Evolutionary conservation across 2,888 invertebrate species (phyloP), one percentile per base, ranked within the genome.

Genomic region (Euplexia lucipara): DNA sequence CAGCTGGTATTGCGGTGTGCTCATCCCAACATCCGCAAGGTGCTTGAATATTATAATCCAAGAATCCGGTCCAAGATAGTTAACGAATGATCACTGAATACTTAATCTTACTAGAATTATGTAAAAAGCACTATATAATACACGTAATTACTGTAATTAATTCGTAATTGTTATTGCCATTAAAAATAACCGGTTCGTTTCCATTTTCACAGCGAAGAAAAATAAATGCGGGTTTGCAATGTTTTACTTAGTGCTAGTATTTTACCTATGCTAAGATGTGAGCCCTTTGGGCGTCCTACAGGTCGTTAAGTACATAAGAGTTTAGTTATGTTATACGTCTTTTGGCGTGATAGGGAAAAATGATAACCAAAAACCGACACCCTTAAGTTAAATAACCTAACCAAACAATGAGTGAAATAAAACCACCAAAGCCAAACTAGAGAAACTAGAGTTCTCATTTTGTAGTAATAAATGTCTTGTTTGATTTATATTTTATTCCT

Each of bases 21-120:
- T 49, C 8, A 73, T 58, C 78, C 48, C 49, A 61, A 69, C 32
- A 39, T 45, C 35, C 22, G 65, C 72, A 71, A 78, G 70, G 75
- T 77, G 71, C 65, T 75, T 75, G 51, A 72, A n/a, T n/a, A n/a
- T n/a, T n/a, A 77, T 70, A 65, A 68, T 64, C 52, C 20, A 58
- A 57, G 48, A 37, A 68, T 70, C 76, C 70, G 69, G 79, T 76
- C 26, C 12, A 44, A 53, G 49, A 71, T 70, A 57, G n/a, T 51
- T 49, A 54, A 58, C 44, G 69, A 69, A 57, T 45, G 44, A 26
- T 53, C 51, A 37, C 48, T 49, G 49, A 72, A 42, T 44, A 39
- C 45, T 44, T 51, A 48, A 66, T 30, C 20, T 39, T 62, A 59
- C 62, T 59, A 61, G 61, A 49, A 61, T 62, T 79, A 70, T 58